A percentile compares a stretch with the other conserved stretches of the same genome.
These are phyloP conservation scores for Drosophila tropicalis DNA, from an alignment of 1,140 invertebrate species.

Conservation along the genomic window DNA sequence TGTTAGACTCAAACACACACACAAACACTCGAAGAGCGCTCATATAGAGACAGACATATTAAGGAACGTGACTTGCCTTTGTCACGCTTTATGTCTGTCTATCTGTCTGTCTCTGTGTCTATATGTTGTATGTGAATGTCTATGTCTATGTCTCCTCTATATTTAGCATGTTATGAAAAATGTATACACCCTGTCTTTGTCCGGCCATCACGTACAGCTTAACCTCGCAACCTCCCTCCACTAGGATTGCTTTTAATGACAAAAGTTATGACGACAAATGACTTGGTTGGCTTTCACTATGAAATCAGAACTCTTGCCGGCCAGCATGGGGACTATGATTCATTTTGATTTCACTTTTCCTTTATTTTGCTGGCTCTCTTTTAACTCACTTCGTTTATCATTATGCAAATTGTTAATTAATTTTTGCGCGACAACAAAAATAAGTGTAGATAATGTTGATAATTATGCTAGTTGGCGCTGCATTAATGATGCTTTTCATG, in stretches of 20 bases:
- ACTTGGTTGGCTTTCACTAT: constrained; percentile 75
- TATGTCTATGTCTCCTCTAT: constrained; percentile 14
- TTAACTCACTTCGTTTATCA: constrained; percentile 56
- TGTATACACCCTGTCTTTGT: constrained; percentile 67
- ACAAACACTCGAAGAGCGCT: constrained; percentile 31
- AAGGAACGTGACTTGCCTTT: constrained; percentile 73
- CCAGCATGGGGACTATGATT: constrained; percentile 69
- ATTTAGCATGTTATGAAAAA: constrained; percentile 80
- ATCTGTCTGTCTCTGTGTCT: background rate
- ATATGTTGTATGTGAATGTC: constrained; percentile 2
- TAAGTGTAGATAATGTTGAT: constrained; percentile 57
- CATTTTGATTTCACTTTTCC: constrained; percentile 59
- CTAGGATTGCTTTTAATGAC: constrained; percentile 62
- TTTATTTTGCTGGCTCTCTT: constrained; percentile 46
- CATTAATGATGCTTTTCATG: constrained; percentile 15
- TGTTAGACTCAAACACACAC: constrained; percentile 55
- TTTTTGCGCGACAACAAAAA: constrained; percentile 35
- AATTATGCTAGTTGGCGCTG: constrained; percentile 49
- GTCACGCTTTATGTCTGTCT: constrained; percentile 13
- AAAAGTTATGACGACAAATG: constrained; percentile 80
- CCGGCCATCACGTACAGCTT: constrained; percentile 56
- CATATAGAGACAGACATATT: constrained; percentile 65
- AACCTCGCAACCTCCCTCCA: constrained; percentile 9
- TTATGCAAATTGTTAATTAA: constrained; percentile 74
- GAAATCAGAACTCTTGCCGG: constrained; percentile 58